These are phyloP conservation scores for Chrysomallon squamiferum DNA, from an alignment of 1,140 invertebrate species.

Conservation along the genomic window DNA sequence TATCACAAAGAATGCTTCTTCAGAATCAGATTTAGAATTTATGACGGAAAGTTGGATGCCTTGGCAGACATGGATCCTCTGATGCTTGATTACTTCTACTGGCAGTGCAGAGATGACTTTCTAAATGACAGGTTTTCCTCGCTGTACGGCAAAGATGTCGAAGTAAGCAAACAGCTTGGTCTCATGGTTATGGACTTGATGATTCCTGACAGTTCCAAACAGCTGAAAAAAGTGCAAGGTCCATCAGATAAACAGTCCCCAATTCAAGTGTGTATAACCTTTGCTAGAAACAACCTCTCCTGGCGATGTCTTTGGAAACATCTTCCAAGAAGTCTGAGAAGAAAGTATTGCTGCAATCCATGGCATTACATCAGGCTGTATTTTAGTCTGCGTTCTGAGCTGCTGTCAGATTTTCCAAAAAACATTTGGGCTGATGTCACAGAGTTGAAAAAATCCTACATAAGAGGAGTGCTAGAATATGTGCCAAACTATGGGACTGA, in stretches of 20 bases:
- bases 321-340: neutral
- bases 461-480: neutral
- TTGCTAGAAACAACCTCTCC: too few relatives aligned
- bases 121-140: neutral
- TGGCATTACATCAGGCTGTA: neutral
- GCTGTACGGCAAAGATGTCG: neutral
- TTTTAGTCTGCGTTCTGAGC: neutral
- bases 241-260: too few relatives aligned
- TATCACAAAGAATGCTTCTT: neutral
- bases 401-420: neutral
- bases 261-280: too few relatives aligned
- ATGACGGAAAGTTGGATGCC: neutral
- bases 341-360: neutral
- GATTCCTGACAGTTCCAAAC: neutral
- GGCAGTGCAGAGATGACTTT: conserved; percentile 2
- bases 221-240: too few relatives aligned
- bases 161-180: neutral
- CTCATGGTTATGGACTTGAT: neutral
- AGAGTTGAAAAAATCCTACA: neutral
- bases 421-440: neutral
- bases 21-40: neutral
- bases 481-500: neutral
- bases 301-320: neutral
- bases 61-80: neutral
- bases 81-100: neutral